Evolutionary conservation across 1,140 invertebrate species (phyloP).

Genomic region (Solen grandis): DNA sequence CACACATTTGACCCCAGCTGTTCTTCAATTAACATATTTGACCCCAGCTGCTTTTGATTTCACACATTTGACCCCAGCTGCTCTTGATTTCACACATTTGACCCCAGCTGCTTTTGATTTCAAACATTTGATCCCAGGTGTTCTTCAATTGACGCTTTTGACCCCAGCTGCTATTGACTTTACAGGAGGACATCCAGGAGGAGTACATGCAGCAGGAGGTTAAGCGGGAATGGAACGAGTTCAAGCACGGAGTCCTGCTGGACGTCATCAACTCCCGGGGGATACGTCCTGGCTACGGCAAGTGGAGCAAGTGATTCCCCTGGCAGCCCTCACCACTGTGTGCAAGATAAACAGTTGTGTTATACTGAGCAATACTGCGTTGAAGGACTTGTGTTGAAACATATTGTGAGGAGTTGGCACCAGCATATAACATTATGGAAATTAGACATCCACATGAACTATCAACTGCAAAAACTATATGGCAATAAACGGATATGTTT

Average conservation of each 20-base stretch:
- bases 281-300: slow-evolving; percentile 78
- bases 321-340: background rate
- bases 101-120: no score
- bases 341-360: background rate
- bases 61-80: no score
- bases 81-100: no score
- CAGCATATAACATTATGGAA: no score
- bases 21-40: no score
- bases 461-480: background rate
- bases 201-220: slow-evolving; percentile 80
- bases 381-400: background rate
- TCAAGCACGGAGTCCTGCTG: slow-evolving; percentile 76
- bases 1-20: no score
- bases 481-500: background rate
- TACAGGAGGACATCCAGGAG: slow-evolving; percentile 78
- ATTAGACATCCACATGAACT: no score
- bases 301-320: slow-evolving; percentile 74
- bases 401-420: no score
- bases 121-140: no score
- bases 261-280: slow-evolving; percentile 77
- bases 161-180: no score
- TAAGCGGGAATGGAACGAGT: slow-evolving; percentile 80
- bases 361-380: background rate
- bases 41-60: no score
- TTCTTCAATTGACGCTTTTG: no score